Evolutionary conservation across 1,140 invertebrate genomes (phyloP), one percentile per base, ranked within the genome.

Genomic region (Forficula auricularia): DNA sequence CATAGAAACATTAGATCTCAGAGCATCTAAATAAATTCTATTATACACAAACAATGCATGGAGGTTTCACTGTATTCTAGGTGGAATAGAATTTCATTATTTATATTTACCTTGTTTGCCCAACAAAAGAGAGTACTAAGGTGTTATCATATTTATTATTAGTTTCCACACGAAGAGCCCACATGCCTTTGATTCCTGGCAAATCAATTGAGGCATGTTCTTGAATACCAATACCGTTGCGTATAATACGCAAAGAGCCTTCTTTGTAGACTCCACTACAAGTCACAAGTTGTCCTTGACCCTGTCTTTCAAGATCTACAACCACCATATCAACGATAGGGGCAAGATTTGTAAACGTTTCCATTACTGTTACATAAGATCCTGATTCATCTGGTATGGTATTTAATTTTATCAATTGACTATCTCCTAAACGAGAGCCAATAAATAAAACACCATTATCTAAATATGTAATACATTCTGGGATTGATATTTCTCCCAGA

Each of bases 361-460:
- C 94, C 77, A 98, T 87, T 3, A 88, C 72, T 51, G 83, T 80
- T 13, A 98, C 85, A 60, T 92, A 98, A 10, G 84, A 86, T 9
- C 81, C 80, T 54, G 72, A 74, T 36, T 89, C 85, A 60, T 95
- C 85, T 0, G 80, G 65, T 48, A 81, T 77, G 3, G 80, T 77
- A 51, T 83, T 89, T 30, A 99, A 66, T 55, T 91, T 89, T 1
- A 98, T 79, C 2, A 99, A 64, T 48, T 98, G 94, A 0, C 90
- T 96, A 63, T 99, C 95, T 0, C 95, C 95, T 16, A 98, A 67
- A 15, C 90, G 74, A 1, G 92, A 97, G 0, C 95, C 95, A 52
- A 99, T 78, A 60, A 94, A 99, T 38, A 98, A 79, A 18, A 98
- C 94, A 33, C 90, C 90, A 67, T 98, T 98, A 58, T 98, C 95